Evolutionary conservation across 2,888 invertebrate species (phyloP), one percentile per base, ranked within the genome.

Genomic region (Tipula unca): DNA sequence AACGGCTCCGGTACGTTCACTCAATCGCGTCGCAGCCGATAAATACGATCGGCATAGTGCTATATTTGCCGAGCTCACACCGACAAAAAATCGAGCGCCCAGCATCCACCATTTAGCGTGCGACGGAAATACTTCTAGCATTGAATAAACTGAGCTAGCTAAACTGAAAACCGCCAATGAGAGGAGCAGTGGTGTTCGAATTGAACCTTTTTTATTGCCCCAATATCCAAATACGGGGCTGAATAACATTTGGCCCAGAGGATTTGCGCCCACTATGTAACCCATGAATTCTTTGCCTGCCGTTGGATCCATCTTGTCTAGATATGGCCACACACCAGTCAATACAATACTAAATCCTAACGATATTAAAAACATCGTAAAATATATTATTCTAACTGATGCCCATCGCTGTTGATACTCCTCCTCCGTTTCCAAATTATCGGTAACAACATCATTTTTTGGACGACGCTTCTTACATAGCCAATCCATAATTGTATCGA

Each of bases 291-390:
- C 96, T 90, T 96, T 96, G 87, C 94, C 94, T 5, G 96, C 94
- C 35, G 92, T 93, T 85, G 94, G 94, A 91, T 96, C 96, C 90
- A 97, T 91, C 96, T 96, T 96, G 89, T 95, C 94, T 86, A 97
- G 93, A 90, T 96, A 97, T 1, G 97, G 97, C 96, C 96, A 97
- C 84, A 97, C 95, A 86, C 96, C 96, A 0, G 97, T 96, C 83
- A 97, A 92, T 87, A 96, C 94, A 87, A 97, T 96, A 90, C 96
- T 96, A 91, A 97, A 97, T 32, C 96, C 97, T 85, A 97, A 92
- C 0, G 96, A 96, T 94, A 97, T 96, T 87, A 96, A 93, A 91
- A 97, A 97, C 95, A 96, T 96, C 86, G 96, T 96, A 90, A 96
- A 96, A 91, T 97, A 96, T 89, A 97, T 95, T 82, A 95, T 93